Evolutionary conservation across 2,888 invertebrate species (phyloP), one percentile per base, ranked within the genome.

Genomic region (Petrolisthes cinctipes): DNA sequence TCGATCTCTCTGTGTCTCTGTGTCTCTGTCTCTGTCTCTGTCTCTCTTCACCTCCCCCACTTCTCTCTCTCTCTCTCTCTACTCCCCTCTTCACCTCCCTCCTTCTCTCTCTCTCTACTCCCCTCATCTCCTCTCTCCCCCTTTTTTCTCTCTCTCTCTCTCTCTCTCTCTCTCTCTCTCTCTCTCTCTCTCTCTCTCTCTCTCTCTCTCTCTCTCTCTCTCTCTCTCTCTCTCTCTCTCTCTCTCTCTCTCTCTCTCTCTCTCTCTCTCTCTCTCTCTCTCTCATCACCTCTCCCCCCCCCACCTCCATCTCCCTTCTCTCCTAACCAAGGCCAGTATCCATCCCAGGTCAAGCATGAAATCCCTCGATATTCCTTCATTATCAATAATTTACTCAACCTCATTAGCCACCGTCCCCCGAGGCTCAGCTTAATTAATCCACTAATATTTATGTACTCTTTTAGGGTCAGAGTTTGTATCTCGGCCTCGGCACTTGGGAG

Each of bases 131-230:
- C 20, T n/a, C n/a, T 73, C 17, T 73, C n/a, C 17, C n/a, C 17
- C 17, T 75, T 9, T 5, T 9, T 23, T 11, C 20, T 75, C 3
- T 23, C 14, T 11, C 23, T 23, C 4, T 3, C 4, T n/a, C 20
- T 23, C 20, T 23, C 75, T 23, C 75, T 23, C 20, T 5, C 20
- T 75, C n/a, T 20, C 3, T 23, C 4, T 4, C n/a, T 5, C 11
- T 23, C 75, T 20, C 11, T 11, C 51, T 76, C 76, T 76, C 51
- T 51, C 51, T 76, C 76, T 76, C 51, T 51, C 51, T 76, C 76
- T 76, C 51, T 51, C 51, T 76, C 75, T 75, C 37, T 75, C 37
- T 75, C 75, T 75, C 37, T 75, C 37, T 75, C 75, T 75, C 37
- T 37, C 37, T 75, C 76, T 76, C 51, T 51, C 51, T 51, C 76